Evolutionary conservation across 2,113 vertebrate species (phyloP).

Genomic region (Saiga tatarica): DNA sequence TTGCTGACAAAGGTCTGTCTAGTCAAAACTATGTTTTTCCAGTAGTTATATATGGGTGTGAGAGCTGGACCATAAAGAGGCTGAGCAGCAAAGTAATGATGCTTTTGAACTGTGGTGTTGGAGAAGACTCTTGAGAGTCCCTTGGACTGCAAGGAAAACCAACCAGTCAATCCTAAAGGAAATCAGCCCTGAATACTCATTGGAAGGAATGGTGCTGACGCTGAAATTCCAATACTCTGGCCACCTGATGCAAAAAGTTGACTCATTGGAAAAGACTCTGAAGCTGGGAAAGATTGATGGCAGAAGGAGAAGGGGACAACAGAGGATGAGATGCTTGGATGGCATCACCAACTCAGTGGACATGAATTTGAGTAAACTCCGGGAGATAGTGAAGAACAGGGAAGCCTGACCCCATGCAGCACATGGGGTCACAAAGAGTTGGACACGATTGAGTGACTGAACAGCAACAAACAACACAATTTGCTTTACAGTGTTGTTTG

Average conservation of each 20-base stretch:
- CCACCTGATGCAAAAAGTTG: accelerated
- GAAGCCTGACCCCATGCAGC: neutral
- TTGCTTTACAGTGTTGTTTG: neutral
- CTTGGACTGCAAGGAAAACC: neutral
- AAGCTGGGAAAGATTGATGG: neutral
- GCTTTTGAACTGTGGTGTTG: neutral
- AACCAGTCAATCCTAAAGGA: neutral
- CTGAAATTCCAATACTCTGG: neutral
- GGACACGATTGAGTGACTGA: neutral
- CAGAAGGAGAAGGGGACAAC: neutral
- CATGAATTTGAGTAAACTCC: neutral
- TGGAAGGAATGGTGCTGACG: neutral
- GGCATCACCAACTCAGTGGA: neutral
- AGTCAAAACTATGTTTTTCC: neutral
- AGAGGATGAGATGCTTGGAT: neutral
- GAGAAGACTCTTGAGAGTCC: neutral
- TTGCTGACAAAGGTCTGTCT: neutral
- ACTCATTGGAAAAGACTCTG: neutral
- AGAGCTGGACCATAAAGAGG: neutral
- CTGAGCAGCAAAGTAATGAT: neutral
- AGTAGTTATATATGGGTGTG: neutral
- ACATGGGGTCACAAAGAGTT: neutral
- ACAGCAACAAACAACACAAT: neutral
- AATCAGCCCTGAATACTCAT: neutral
- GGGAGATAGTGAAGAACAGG: neutral